These are phyloP conservation scores for Neuroscelio doddi DNA, from an alignment of 2,888 invertebrate genomes.

Conservation along the genomic window DNA sequence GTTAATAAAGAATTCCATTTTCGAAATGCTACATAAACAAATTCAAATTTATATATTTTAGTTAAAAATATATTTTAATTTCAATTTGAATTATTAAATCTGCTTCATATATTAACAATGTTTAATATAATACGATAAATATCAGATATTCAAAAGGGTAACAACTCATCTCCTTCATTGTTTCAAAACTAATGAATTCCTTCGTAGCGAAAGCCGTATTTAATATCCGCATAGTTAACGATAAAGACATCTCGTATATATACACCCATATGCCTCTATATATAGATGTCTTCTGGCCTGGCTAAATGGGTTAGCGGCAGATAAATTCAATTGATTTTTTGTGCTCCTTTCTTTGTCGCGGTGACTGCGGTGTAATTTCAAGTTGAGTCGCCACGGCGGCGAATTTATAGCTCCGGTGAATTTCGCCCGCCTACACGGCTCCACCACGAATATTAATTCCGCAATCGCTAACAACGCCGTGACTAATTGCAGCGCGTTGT, in stretches of 20 bases:
- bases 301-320: constrained; percentile 28
- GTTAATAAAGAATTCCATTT: no score
- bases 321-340: constrained; percentile 37
- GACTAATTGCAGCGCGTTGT: constrained; percentile 36
- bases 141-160: no score
- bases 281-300: background rate
- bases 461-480: constrained; percentile 30
- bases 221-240: constrained; percentile 20
- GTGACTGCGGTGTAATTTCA: constrained; percentile 30
- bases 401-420: constrained; percentile 31
- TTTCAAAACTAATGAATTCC: constrained; percentile 1
- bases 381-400: constrained; percentile 13
- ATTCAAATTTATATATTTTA: no score
- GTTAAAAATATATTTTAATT: no score
- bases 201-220: constrained; percentile 4
- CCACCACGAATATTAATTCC: constrained; percentile 39
- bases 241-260: constrained; percentile 2
- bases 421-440: constrained; percentile 19
- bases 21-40: no score
- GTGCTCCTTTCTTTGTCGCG: constrained; percentile 30
- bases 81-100: no score
- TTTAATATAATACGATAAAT: no score
- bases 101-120: no score
- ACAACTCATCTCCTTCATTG: background rate
- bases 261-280: background rate